These are phyloP conservation scores for Drosophila meridionalis DNA, from an alignment of 2,888 invertebrate species.

Conservation along the genomic window DNA sequence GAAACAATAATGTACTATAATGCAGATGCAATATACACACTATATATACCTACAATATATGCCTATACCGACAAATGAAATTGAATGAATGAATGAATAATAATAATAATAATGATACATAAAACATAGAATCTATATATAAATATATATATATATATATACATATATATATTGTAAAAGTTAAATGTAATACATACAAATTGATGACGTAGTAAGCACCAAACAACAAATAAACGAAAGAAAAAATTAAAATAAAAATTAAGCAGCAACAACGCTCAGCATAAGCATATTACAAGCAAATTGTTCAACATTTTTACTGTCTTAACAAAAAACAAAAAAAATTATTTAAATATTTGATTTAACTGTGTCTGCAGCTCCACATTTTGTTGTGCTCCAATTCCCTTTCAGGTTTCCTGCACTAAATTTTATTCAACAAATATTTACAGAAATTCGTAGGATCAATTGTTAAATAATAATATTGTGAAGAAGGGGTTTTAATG, in stretches of 20 bases:
- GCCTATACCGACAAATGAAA: constrained; percentile 74
- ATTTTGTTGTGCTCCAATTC: too few species aligned
- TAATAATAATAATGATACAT: constrained; percentile 40
- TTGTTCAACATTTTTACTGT: constrained; percentile 1
- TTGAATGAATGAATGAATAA: constrained; percentile 55
- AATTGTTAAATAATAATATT: background rate
- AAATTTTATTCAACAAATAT: too few species aligned
- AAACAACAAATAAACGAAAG: constrained; percentile 67
- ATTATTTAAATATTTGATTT: background rate
- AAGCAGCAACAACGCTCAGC: constrained; percentile 36
- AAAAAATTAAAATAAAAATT: constrained; percentile 21
- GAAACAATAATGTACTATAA: constrained; percentile 81
- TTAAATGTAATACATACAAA: constrained; percentile 71
- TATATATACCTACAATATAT: constrained; percentile 79
- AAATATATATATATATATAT: constrained; percentile 69
- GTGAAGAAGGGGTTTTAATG: background rate
- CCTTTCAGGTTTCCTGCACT: background rate
- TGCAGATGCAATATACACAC: constrained; percentile 69
- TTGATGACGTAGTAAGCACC: constrained; percentile 75
- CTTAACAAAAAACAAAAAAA: background rate
- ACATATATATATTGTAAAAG: constrained; percentile 72
- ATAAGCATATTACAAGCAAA: constrained; percentile 40
- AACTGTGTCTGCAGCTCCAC: background rate
- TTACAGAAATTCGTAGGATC: background rate
- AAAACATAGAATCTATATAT: constrained; percentile 47